Base-by-base conservation (phyloP, 2,797 vertebrate species). In the Adrianichthys oophorus region DNA sequence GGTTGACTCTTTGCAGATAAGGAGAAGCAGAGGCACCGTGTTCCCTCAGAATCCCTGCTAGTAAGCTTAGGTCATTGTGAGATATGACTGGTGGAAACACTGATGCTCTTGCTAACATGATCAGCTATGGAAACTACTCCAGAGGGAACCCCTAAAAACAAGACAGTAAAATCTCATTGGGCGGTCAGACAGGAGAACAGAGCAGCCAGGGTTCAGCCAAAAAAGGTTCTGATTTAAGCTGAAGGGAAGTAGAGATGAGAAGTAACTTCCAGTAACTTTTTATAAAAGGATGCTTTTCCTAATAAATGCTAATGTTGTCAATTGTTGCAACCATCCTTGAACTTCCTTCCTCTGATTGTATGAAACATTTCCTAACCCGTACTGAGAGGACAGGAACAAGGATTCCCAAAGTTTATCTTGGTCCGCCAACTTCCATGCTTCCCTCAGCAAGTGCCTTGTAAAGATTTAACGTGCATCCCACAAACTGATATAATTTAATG, bases 61-160 rank as follows among this genome's bases (percentile, higher is more conserved):
- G 72, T 70, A 46, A 52, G 70, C 83, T 93, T 90, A 92, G 90
- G 90, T 92, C 90, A 93, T 85, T 26, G 62, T 64, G 72, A 90
- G 90, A 92, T 92, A 91, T 84, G 72, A 68, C 68, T 49, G 60
- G 78, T 92, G 91, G 90, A 91, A 92, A 92, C 82, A 90, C 78
- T 92, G 90, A 91, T 89, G 87, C 81, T 81, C 68, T 64, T 44
- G 65, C 79, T 79, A 85, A 85, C 86, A 88, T 78, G 82, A 67
- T 79, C 37, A 70, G 78, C 73, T 72, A 59, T 67, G 75, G 83
- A 88, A 85, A 88, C 55, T 73, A 58, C 62, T 84, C 83, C 84
- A 66, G 3, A 59, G 70, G 82, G 86, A 80, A 61, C 70, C 85
- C 83, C 79, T 77, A 85, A 85, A 85, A 73, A 76, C 78, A 74